These are phyloP conservation scores for Gastrophryne carolinensis DNA, from an alignment of 2,797 vertebrate genomes.

Conservation along the genomic window DNA sequence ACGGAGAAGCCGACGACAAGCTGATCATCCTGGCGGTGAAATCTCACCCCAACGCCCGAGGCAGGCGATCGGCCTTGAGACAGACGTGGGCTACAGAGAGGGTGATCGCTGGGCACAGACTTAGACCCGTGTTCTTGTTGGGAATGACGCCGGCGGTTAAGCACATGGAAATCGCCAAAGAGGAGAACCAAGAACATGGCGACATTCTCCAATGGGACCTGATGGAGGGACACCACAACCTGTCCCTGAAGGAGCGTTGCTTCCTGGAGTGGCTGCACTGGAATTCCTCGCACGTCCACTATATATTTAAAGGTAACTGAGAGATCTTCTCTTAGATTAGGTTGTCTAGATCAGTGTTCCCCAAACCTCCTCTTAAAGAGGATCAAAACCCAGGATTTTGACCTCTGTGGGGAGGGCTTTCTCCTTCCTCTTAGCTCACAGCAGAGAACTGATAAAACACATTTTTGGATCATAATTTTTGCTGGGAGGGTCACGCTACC, in stretches of 20 bases:
- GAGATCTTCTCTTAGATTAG: too few relatives aligned
- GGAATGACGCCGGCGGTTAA: background rate
- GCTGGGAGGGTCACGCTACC: too few relatives aligned
- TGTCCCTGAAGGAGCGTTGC: constrained; percentile 29
- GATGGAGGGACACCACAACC: constrained; percentile 21
- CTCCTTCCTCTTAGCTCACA: too few relatives aligned
- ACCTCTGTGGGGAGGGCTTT: too few relatives aligned
- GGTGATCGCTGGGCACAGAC: background rate
- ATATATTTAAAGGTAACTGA: constrained; percentile 15
- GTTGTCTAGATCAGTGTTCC: too few relatives aligned
- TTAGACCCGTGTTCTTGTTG: background rate
- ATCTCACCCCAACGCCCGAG: background rate
- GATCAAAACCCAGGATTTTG: too few relatives aligned
- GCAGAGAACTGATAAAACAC: too few relatives aligned
- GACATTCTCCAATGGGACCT: constrained; percentile 33
- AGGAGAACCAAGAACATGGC: background rate
- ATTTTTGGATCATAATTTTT: too few relatives aligned
- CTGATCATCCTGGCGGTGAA: constrained; percentile 48
- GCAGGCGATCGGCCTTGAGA: background rate
- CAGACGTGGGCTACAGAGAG: constrained; percentile 19
- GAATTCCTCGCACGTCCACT: background rate
- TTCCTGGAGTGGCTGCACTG: constrained; percentile 28
- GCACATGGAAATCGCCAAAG: background rate
- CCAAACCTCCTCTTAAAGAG: too few relatives aligned
- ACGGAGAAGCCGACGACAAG: background rate